These are phyloP conservation scores for Reticulitermes lucifugus DNA, from an alignment of 2,888 invertebrate genomes.

Conservation along the genomic window DNA sequence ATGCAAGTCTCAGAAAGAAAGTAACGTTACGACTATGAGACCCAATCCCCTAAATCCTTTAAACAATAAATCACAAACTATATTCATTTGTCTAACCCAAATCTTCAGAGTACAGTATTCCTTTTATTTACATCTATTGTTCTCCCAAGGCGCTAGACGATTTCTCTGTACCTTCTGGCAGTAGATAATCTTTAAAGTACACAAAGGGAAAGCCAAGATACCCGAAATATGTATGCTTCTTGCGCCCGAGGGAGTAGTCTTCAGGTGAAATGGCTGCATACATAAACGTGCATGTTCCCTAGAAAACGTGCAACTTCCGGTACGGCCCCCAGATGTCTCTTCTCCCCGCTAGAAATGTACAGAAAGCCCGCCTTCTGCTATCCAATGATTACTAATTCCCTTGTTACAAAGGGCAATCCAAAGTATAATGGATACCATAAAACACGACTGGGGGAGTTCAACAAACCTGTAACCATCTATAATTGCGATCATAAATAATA, in stretches of 20 bases:
- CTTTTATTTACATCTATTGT: neutral
- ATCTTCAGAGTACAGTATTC: neutral
- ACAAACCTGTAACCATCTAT: neutral
- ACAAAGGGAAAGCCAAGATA: neutral
- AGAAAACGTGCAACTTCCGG: constrained; percentile 4
- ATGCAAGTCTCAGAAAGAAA: constrained; percentile 10
- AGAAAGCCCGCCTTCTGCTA: neutral
- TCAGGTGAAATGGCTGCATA: neutral
- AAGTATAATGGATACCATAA: neutral
- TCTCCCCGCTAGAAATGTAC: neutral
- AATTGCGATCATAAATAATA: neutral
- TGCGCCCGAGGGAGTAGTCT: neutral
- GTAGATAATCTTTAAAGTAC: constrained; percentile 1
- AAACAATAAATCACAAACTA: constrained; percentile 30
- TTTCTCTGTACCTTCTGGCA: neutral
- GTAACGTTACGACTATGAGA: neutral
- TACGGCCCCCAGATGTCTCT: neutral
- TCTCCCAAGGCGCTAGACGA: neutral
- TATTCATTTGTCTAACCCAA: neutral
- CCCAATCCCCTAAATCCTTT: neutral
- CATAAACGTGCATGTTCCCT: neutral
- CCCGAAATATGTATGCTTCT: no score
- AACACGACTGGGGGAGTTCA: neutral
- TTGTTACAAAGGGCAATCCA: neutral
- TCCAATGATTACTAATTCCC: neutral